A percentile compares a stretch with the other conserved stretches of the same genome.
Conservation (phyloP, 2,888 invertebrate genomes). For the Alloplasta piceator region DNA sequence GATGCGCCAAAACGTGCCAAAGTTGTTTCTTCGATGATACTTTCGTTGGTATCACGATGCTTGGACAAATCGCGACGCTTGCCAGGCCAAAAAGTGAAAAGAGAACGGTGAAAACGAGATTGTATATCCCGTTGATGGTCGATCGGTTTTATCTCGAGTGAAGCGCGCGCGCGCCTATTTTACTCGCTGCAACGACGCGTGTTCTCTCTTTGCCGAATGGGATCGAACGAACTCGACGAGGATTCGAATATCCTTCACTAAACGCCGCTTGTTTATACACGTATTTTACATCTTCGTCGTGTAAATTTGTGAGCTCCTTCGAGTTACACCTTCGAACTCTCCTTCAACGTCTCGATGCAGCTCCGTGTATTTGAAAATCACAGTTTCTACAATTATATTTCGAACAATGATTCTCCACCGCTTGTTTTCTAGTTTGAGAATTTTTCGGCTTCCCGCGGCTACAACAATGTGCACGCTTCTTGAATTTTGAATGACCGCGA, state of each 20-base stretch:
- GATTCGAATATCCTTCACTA: constrained; percentile 38
- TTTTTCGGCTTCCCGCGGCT: neutral
- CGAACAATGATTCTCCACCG: neutral
- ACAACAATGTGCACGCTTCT: neutral
- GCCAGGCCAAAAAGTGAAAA: constrained; percentile 36
- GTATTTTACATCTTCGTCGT: constrained; percentile 58
- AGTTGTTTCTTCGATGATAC: too few species aligned
- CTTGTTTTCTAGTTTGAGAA: neutral
- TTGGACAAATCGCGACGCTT: neutral
- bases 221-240: constrained; percentile 11
- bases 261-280: constrained; percentile 38
- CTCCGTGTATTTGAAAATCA: neutral
- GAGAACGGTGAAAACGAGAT: constrained; percentile 35
- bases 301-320: constrained; percentile 25
- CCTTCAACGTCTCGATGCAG: neutral
- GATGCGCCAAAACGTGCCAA: too few species aligned
- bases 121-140: constrained; percentile 54
- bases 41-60: too few species aligned
- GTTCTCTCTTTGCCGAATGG: neutral
- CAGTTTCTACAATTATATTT: too few species aligned
- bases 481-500: neutral
- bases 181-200: constrained; percentile 11
- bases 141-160: constrained; percentile 52
- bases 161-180: constrained; percentile 3
- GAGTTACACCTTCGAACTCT: neutral